Percentiles rank a stretch among this genome's conserved stretches.
Conservation (phyloP, 2,888 invertebrate genomes). For the Mermis nigrescens region DNA sequence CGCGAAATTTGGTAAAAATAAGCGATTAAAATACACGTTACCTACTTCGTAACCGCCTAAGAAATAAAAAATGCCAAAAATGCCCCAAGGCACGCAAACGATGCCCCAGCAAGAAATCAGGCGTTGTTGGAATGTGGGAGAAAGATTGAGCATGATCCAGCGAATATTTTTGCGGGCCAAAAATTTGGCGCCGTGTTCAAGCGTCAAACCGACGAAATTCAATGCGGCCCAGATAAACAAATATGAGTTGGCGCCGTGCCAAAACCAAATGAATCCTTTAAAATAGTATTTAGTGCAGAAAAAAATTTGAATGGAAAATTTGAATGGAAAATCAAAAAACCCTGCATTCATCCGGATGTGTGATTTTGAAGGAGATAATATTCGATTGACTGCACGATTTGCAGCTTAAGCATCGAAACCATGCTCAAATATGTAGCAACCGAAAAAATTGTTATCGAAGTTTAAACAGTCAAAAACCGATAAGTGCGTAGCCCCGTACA, state of each 20-base stretch:
- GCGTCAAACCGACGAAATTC: constrained; percentile 58
- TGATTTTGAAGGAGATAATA: no score
- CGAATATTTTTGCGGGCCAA: constrained; percentile 30
- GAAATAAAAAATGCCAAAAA: constrained; percentile 11
- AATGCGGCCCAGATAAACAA: constrained; percentile 66
- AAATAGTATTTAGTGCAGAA: no score
- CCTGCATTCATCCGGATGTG: no score
- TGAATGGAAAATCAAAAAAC: no score
- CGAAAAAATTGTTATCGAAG: no score
- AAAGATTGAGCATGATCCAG: not conserved
- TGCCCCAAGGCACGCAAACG: constrained; percentile 8
- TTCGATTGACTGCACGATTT: no score
- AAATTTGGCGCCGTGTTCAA: constrained; percentile 40
- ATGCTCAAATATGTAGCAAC: no score
- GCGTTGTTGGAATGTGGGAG: not conserved
- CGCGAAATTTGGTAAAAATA: not conserved
- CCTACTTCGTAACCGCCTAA: constrained; percentile 5
- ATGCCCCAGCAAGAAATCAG: not conserved
- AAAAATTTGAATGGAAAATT: no score
- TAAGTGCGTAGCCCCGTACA: no score
- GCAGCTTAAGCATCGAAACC: no score
- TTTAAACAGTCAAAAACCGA: no score
- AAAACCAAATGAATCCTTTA: constrained; percentile 65
- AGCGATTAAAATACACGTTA: constrained; percentile 6
- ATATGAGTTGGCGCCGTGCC: constrained; percentile 63